Percentiles rank a stretch among this genome's conserved stretches.
phyloP scores from a whole-genome alignment of 2,888 invertebrate genomes.

The Plebejus anna region DNA sequence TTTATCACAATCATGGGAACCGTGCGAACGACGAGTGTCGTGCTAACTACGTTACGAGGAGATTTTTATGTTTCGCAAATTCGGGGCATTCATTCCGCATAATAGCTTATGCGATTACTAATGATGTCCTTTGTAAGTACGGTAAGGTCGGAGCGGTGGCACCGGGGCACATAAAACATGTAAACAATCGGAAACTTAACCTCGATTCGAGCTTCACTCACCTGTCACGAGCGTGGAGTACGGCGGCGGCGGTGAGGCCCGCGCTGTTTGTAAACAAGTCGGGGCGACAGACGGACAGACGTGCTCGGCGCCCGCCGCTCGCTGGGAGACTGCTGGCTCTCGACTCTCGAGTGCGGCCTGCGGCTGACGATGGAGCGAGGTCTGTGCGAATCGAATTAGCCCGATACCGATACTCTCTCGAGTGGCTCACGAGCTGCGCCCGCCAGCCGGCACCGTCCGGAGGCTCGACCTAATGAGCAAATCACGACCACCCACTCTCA shows the following conservation, averaged over 20 bases:
- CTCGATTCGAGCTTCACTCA: conserved; percentile 61
- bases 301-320: conserved; percentile 54
- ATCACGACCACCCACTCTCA: conserved; percentile 35
- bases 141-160: neutral
- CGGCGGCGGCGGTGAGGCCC: conserved; percentile 50
- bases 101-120: conserved; percentile 1
- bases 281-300: conserved; percentile 47
- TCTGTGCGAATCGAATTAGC: conserved; percentile 63
- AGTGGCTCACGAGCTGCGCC: conserved; percentile 40
- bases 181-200: conserved; percentile 43
- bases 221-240: conserved; percentile 57
- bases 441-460: conserved; percentile 30
- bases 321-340: conserved; percentile 55
- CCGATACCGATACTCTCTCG: conserved; percentile 47
- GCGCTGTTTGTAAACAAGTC: conserved; percentile 67
- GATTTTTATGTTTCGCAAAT: conserved; percentile 11
- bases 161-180: neutral
- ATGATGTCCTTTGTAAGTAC: conserved; percentile 1
- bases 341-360: conserved; percentile 31
- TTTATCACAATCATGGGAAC: conserved; percentile 36
- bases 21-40: conserved; percentile 5
- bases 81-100: neutral
- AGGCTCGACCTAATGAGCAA: conserved; percentile 33
- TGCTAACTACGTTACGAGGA: neutral
- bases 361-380: conserved; percentile 34